These are phyloP conservation scores for Diceros bicornis DNA, from an alignment of 2,797 vertebrate species.

Conservation along the genomic window DNA sequence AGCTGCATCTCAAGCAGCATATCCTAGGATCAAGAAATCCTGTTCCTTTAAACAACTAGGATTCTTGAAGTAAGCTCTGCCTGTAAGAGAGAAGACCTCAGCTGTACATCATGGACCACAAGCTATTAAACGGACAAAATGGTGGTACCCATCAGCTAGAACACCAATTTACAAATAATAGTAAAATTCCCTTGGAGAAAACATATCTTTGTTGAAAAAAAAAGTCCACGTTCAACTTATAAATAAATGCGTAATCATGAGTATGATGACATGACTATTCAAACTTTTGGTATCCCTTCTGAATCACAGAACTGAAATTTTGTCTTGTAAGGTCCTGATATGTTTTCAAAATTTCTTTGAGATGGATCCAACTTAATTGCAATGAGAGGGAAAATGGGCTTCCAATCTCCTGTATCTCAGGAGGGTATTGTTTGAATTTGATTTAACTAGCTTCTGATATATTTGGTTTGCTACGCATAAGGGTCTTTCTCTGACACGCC, in stretches of 20 bases:
- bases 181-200: background rate
- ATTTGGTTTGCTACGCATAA: background rate
- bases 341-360: background rate
- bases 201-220: background rate
- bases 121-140: background rate
- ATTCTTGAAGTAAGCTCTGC: background rate
- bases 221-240: background rate
- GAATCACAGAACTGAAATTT: background rate
- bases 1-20: background rate
- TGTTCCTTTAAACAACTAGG: background rate
- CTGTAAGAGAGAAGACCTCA: background rate
- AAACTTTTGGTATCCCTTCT: background rate
- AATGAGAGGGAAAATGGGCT: slow-evolving; percentile 20
- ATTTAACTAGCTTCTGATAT: background rate
- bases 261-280: background rate
- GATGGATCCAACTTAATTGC: background rate
- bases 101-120: background rate
- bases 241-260: slow-evolving; percentile 6
- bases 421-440: background rate
- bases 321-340: background rate
- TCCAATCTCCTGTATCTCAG: background rate
- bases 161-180: background rate
- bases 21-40: background rate
- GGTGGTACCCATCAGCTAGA: background rate
- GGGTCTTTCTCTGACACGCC: background rate